phyloP scores from a whole-genome alignment of 2,113 vertebrate species.

The Cebidichthys violaceus region DNA sequence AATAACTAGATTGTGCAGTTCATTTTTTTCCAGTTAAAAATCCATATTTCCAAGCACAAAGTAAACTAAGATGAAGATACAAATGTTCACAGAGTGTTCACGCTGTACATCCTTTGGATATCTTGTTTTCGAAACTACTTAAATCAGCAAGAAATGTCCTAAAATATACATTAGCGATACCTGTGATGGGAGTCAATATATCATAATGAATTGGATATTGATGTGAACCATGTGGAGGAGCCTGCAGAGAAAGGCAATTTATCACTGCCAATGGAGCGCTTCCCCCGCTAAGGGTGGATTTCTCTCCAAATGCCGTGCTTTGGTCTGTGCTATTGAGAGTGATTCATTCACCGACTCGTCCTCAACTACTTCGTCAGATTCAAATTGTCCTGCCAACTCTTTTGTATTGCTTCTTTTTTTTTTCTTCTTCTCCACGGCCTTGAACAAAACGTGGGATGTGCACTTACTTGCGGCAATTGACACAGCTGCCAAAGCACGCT shows the following conservation, averaged over 20 bases:
- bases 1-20: neutral
- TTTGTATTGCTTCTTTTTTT: constrained; percentile 66
- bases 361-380: constrained; percentile 71
- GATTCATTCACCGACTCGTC: constrained; percentile 74
- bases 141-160: constrained; percentile 28
- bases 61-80: neutral
- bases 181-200: constrained; percentile 49
- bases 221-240: constrained; percentile 67
- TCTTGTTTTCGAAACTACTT: constrained; percentile 5
- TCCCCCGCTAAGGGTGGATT: constrained; percentile 43
- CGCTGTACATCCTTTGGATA: neutral
- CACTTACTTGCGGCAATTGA: constrained; percentile 57
- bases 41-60: neutral
- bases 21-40: neutral
- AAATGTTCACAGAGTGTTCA: neutral
- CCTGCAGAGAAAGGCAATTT: constrained; percentile 53
- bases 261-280: constrained; percentile 63
- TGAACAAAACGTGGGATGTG: constrained; percentile 58
- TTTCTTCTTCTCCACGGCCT: too few species aligned
- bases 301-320: constrained; percentile 61
- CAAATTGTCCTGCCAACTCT: constrained; percentile 69
- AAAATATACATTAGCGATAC: constrained; percentile 45
- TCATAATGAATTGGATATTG: constrained; percentile 71
- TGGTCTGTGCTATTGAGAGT: constrained; percentile 63
- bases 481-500: constrained; percentile 45